Conservation (phyloP, 2,797 vertebrate genomes). For the Crenuchus spilurus region DNA sequence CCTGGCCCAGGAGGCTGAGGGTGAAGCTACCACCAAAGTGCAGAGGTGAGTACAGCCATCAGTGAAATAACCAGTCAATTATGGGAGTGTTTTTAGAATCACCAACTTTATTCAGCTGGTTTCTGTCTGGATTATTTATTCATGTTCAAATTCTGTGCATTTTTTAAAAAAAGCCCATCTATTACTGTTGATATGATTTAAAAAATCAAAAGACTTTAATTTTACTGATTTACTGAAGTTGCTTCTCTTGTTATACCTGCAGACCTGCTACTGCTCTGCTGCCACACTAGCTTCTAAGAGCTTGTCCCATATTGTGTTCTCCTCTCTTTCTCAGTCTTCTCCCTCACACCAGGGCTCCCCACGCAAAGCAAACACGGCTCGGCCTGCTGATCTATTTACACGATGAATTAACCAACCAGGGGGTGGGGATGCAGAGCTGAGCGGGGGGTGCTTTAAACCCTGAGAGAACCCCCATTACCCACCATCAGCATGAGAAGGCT, state of each 20-base stretch:
- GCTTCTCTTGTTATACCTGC: neutral
- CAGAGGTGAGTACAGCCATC: conserved; percentile 80
- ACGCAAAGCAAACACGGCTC: conserved; percentile 83
- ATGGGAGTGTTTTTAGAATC: conserved; percentile 4
- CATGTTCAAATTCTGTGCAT: too few relatives aligned
- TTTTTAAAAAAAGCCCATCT: too few relatives aligned
- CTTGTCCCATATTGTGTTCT: conserved; percentile 1
- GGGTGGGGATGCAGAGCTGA: conserved; percentile 57
- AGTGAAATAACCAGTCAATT: neutral
- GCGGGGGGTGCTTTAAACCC: conserved; percentile 75
- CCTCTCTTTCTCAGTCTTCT: conserved; percentile 14
- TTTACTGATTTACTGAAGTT: neutral
- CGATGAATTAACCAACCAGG: conserved; percentile 84
- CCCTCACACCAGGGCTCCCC: conserved; percentile 77
- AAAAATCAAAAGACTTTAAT: too few relatives aligned
- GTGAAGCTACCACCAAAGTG: conserved; percentile 81
- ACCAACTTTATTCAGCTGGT: too few relatives aligned
- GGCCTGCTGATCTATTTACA: conserved; percentile 87
- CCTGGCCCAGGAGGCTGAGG: conserved; percentile 74
- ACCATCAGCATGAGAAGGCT: conserved; percentile 68
- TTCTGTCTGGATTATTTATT: neutral
- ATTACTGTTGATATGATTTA: neutral
- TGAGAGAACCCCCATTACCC: conserved; percentile 66
- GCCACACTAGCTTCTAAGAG: conserved; percentile 13
- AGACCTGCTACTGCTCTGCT: conserved; percentile 2